Evolutionary conservation across 2,797 vertebrate genomes (phyloP), one percentile per base, ranked within the genome.

Genomic region (Mormyrops boulengeri): DNA sequence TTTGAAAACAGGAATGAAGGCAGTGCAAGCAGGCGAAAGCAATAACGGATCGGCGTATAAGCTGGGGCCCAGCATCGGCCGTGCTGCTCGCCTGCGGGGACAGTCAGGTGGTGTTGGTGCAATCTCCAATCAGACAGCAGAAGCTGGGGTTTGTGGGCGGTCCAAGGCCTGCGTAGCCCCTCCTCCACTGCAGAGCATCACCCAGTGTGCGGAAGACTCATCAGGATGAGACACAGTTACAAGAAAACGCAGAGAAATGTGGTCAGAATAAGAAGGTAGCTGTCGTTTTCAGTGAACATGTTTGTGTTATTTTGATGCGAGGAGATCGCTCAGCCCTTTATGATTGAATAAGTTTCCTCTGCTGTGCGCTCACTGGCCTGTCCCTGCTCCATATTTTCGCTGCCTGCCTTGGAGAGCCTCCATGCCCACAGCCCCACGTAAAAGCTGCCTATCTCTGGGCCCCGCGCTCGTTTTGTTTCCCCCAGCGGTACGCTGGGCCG

Each of bases 351-450:
- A 3, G 12, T 44, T 41, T 87, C 26, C 30, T 34, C 50, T 38
- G 30, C 9, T 19, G 5, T 55, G n/a, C 50, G 2, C 8, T n/a
- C 5, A 5, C 69, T 2, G 30, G 34, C 69, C 30, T 12, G 14
- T 41, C 30, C 34, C 69, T 7, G 5, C 12, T 14, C 69, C 69
- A 41, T 77, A n/a, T n/a, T 26, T 91, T 77, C 88, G 57, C 57
- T 14, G 57, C 50, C 91, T 91, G 92, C 89, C 92, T 91, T 93
- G 90, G 90, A 91, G 88, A 92, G 92, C 93, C 92, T 92, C 19
- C 41, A n/a, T 9, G 77, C 17, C 38, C 73, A 2, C 73, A 44
- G 66, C 66, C 30, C 66, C 66, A 12, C 30, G 12, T 73, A 73
- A 38, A 38, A 17, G 66, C 66, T 38, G 66, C 69, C 69, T 19